These are phyloP conservation scores for Myrmecophaga tridactyla DNA, from an alignment of 2,113 vertebrate genomes.

Conservation along the genomic window DNA sequence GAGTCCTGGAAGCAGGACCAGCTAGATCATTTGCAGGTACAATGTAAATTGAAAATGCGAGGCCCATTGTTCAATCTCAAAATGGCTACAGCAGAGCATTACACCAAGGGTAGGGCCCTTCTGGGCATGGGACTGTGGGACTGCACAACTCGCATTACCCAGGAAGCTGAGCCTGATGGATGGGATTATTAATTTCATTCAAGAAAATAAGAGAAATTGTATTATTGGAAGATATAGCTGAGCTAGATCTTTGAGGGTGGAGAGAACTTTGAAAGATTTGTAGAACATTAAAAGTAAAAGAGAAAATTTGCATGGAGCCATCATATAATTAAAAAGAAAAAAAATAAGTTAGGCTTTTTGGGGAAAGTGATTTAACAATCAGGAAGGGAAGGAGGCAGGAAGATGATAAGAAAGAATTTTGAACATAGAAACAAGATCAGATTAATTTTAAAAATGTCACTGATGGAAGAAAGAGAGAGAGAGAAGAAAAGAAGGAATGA, in stretches of 20 bases:
- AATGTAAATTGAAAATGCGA: background rate
- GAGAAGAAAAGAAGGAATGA: background rate
- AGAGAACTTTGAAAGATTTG: background rate
- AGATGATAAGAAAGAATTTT: background rate
- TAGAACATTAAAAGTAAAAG: background rate
- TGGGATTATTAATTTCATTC: background rate
- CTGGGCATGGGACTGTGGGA: background rate
- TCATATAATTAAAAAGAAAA: background rate
- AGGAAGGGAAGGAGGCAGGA: background rate
- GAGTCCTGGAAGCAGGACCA: background rate
- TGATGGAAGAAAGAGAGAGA: background rate
- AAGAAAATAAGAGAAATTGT: background rate
- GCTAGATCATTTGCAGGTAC: no score
- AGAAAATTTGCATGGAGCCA: background rate
- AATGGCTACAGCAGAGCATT: background rate
- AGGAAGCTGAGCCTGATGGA: rapidly evolving
- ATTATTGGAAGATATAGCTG: background rate
- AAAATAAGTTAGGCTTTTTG: background rate
- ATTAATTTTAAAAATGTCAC: background rate
- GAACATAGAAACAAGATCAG: background rate
- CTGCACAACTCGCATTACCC: background rate
- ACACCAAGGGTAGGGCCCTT: background rate
- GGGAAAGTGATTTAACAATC: background rate
- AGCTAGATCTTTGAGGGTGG: background rate
- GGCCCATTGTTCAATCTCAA: background rate